Evolutionary conservation across 2,797 vertebrate species (phyloP).

Genomic region (Nyctalus aviator): DNA sequence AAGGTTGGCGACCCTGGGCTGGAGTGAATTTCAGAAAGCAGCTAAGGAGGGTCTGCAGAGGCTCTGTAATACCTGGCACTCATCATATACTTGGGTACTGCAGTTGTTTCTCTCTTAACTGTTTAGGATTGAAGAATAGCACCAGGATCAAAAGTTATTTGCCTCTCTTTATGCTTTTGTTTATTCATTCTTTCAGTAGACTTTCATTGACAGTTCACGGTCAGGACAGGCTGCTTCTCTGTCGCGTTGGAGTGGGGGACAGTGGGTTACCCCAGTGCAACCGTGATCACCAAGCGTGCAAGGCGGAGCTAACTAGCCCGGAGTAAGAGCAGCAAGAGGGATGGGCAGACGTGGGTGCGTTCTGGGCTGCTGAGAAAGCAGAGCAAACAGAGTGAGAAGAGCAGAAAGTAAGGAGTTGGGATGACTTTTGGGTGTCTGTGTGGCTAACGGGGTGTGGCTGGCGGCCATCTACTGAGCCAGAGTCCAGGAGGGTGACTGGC

Average conservation of each 20-base stretch:
- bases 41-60: not conserved
- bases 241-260: not conserved
- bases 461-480: not conserved
- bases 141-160: not conserved
- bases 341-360: not conserved
- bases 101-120: not conserved
- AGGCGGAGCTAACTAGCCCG: not conserved
- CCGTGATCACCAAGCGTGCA: fast-evolving
- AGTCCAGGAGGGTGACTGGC: not conserved
- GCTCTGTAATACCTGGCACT: not conserved
- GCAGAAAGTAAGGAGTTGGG: not conserved
- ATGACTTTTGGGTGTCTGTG: not conserved
- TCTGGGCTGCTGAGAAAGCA: not conserved
- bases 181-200: not conserved
- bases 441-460: not conserved
- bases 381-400: not conserved
- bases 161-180: not conserved
- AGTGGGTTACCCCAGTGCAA: not conserved
- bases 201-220: not conserved
- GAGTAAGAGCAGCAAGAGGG: not conserved
- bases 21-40: not conserved
- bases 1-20: not conserved
- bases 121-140: constrained; percentile 32
- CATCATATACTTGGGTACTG: not conserved
- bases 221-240: not conserved